phyloP scores from a whole-genome alignment of 2,113 vertebrate species.

The Upupa epops region DNA sequence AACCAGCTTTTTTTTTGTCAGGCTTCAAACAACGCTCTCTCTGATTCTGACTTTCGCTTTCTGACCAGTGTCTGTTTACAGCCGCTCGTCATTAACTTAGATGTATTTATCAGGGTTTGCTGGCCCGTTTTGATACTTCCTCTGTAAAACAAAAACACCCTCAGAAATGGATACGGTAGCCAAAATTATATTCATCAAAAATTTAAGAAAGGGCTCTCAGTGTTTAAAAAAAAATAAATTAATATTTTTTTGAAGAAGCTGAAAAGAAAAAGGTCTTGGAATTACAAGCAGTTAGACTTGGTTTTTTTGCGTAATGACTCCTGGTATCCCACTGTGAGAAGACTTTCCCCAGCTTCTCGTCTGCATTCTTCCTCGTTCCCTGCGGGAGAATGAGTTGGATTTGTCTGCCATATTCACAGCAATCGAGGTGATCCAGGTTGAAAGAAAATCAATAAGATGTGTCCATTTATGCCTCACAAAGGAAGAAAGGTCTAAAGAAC shows the following conservation, averaged over 20 bases:
- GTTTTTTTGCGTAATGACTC: slow-evolving; percentile 85
- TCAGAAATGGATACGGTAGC: slow-evolving; percentile 77
- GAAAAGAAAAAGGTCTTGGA: slow-evolving; percentile 75
- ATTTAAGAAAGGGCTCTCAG: slow-evolving; percentile 85
- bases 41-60: slow-evolving; percentile 56
- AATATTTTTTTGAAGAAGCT: slow-evolving; percentile 78
- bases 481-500: slow-evolving; percentile 84
- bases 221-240: slow-evolving; percentile 58
- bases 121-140: slow-evolving; percentile 68
- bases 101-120: slow-evolving; percentile 9
- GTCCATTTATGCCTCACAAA: slow-evolving; percentile 93
- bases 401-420: slow-evolving; percentile 91
- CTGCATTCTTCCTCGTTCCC: slow-evolving; percentile 81
- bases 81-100: slow-evolving; percentile 42
- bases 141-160: slow-evolving; percentile 81
- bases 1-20: slow-evolving; percentile 63
- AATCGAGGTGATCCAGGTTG: slow-evolving; percentile 92
- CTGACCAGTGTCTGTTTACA: slow-evolving; percentile 53
- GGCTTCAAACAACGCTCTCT: slow-evolving; percentile 62
- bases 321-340: slow-evolving; percentile 78
- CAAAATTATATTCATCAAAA: slow-evolving; percentile 89
- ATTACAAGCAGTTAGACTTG: slow-evolving; percentile 80
- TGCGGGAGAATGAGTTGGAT: slow-evolving; percentile 86
- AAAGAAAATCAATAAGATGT: slow-evolving; percentile 98
- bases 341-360: slow-evolving; percentile 75